A percentile compares a stretch with the other conserved stretches of the same genome.
Conservation (phyloP, 2,888 invertebrate species). For the Leptinotarsa tumamoca region DNA sequence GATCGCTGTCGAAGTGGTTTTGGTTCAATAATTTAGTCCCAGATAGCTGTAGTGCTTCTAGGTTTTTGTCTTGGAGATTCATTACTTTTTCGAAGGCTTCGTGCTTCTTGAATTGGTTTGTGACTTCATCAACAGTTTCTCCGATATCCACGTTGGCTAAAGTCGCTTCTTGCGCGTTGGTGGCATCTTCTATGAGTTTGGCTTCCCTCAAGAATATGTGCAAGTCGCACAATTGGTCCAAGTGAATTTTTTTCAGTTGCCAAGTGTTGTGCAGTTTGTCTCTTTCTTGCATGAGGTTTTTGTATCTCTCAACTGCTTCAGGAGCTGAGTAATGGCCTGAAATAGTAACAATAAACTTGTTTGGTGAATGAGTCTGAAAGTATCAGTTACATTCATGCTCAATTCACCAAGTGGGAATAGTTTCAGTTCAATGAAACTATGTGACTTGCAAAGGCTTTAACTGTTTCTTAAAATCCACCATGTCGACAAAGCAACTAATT, state of each 20-base stretch:
- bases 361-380: background rate
- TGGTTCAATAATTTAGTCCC: slow-evolving; percentile 89
- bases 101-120: slow-evolving; percentile 90
- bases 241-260: slow-evolving; percentile 88
- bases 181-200: slow-evolving; percentile 89
- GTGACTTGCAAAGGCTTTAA: too few species aligned
- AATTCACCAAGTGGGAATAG: too few species aligned
- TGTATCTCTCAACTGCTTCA: slow-evolving; percentile 84
- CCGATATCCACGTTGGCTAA: slow-evolving; percentile 77
- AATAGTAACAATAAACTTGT: slow-evolving; percentile 29
- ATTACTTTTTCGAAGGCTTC: slow-evolving; percentile 95
- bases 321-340: slow-evolving; percentile 80
- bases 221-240: slow-evolving; percentile 92
- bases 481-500: too few species aligned
- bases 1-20: slow-evolving; percentile 89
- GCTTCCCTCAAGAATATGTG: slow-evolving; percentile 96
- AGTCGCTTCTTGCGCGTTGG: slow-evolving; percentile 88
- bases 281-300: slow-evolving; percentile 81
- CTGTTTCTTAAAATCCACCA: too few species aligned
- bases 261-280: slow-evolving; percentile 85
- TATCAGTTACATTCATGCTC: background rate
- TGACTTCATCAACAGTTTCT: slow-evolving; percentile 88
- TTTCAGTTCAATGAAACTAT: too few species aligned
- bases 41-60: slow-evolving; percentile 83
- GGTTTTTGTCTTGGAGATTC: slow-evolving; percentile 89